A percentile compares a stretch with the other conserved stretches of the same genome.
phyloP scores from a whole-genome alignment of 2,797 vertebrate genomes.

The Delichon dasypus region DNA sequence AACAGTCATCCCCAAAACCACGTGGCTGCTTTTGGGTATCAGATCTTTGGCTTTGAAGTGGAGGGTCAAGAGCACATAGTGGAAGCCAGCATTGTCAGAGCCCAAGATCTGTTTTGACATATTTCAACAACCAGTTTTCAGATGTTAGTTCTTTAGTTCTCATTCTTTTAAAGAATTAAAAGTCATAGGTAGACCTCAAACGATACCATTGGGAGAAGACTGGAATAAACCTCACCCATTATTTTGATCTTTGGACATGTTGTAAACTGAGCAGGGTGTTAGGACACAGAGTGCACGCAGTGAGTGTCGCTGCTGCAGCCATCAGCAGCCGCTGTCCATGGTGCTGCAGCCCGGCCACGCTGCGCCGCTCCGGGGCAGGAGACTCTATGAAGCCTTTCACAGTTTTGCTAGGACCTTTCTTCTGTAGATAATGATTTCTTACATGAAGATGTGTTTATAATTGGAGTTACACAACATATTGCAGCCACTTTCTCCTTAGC shows the following conservation, averaged over 20 bases:
- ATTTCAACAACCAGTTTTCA: background rate
- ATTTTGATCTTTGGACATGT: background rate
- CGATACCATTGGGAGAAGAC: rapidly evolving
- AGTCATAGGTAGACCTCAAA: background rate
- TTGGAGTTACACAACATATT: background rate
- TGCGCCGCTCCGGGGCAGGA: background rate
- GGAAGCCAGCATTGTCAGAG: background rate
- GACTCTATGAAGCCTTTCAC: background rate
- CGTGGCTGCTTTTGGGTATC: background rate
- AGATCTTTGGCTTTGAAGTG: background rate
- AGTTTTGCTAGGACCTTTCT: background rate
- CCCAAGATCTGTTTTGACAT: background rate
- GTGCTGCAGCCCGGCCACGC: background rate
- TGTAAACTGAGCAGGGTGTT: background rate
- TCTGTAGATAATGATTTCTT: background rate
- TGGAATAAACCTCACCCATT: rapidly evolving
- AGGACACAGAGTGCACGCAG: rapidly evolving
- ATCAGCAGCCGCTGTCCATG: background rate
- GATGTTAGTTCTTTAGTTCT: background rate
- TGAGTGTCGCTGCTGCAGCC: rapidly evolving
- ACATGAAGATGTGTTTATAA: background rate
- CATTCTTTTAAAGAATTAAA: background rate
- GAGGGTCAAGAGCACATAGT: rapidly evolving
- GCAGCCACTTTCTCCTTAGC: background rate
- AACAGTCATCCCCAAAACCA: background rate